Evolutionary conservation across 53 echinoderm and acorn worm genomes (phyloP).

Genomic region (Stichopus horrens): DNA sequence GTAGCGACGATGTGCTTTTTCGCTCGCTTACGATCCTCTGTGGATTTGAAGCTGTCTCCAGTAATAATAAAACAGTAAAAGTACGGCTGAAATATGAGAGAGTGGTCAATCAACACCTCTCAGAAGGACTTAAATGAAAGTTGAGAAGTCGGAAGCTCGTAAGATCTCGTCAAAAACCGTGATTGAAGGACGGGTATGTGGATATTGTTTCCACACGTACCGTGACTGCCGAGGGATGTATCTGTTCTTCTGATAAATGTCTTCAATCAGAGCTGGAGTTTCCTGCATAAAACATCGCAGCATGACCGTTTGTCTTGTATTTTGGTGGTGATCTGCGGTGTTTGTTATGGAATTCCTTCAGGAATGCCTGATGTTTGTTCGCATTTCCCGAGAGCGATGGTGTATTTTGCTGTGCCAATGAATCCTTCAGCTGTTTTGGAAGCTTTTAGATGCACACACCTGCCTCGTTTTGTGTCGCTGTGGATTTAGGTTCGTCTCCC

Average conservation of each 20-base stretch:
- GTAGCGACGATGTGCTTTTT: conserved; percentile 1
- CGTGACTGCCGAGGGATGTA: not conserved
- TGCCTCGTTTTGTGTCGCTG: too few species aligned
- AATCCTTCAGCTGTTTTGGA: too few species aligned
- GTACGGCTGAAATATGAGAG: conserved; percentile 28
- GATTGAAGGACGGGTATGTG: not conserved
- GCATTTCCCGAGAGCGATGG: too few species aligned
- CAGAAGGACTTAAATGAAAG: conserved; percentile 10
- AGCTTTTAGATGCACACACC: too few species aligned
- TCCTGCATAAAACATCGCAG: too few species aligned
- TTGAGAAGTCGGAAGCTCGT: conserved; percentile 29
- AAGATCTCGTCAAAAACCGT: conserved; percentile 8
- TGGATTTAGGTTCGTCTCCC: too few species aligned
- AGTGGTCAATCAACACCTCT: conserved; percentile 25
- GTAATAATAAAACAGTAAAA: conserved; percentile 24
- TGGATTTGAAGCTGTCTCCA: conserved; percentile 16
- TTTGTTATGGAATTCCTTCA: too few species aligned
- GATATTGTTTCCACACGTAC: not conserved
- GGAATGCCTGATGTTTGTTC: too few species aligned
- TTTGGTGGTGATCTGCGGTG: too few species aligned
- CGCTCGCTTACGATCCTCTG: not conserved
- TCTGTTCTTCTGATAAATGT: not conserved
- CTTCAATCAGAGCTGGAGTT: not conserved
- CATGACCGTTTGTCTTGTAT: too few species aligned
- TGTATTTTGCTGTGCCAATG: too few species aligned